Evolutionary conservation across 1,140 invertebrate genomes (phyloP), one percentile per base, ranked within the genome.

Genomic region (Teleopsis dalmanni): DNA sequence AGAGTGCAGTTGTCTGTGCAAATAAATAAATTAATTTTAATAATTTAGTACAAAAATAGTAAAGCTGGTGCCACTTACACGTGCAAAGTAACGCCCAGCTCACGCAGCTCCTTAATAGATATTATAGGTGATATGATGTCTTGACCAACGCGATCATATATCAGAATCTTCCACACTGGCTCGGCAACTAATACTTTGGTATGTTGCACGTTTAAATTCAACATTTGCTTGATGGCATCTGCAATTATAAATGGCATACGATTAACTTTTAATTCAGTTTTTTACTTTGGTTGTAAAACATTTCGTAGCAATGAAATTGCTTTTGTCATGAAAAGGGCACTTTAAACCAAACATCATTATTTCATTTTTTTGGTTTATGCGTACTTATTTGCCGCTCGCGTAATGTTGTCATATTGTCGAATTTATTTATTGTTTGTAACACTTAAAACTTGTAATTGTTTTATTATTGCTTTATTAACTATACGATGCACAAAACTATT

Each of bases 91-190:
- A 99, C 90, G 51, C 96, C 96, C 57, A 95, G 73, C 72, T 98
- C 94, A 62, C 95, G 72, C 3, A 99, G 75, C 70, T 99, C 95
- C 74, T 96, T 97, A 0, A 99, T 85, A 33, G 91, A 91, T 61
- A 99, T 81, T 38, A 99, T 72, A 3, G 96, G 95, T 14, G 95
- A 97, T 58, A 99, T 96, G 37, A 99, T 98, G 70, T 99, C 95
- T 74, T 98, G 95, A 6, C 95, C 95, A 58, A 85, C 82, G 59
- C 88, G 80, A 73, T 99, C 97, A 66, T 98, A 98, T 47, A 99
- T 84, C 36, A 99, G 75, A 51, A 99, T 82, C 76, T 96, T 96
- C 92, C 93, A 97, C 29, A 87, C 83, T 27, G 92, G 92, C 74
- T 95, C 89, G 34, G 81, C 78, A 22, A 83, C 79, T 26, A 81